Evolutionary conservation across 2,797 vertebrate genomes (phyloP).

Genomic region (Phataginus tricuspis): DNA sequence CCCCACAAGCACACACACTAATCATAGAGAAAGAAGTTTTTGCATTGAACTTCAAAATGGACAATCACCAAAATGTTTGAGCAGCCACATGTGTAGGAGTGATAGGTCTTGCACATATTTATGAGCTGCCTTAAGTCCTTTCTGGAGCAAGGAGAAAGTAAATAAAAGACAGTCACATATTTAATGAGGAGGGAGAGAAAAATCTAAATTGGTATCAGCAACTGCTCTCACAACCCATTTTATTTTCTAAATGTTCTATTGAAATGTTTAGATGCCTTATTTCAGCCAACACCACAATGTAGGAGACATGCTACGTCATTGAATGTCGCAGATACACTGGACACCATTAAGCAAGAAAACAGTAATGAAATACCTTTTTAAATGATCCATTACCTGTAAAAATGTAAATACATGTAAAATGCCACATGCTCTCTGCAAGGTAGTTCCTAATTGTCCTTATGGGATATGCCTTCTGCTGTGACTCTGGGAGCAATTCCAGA

Average conservation of each 20-base stretch:
- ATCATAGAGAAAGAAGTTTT: constrained; percentile 13
- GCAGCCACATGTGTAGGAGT: constrained; percentile 51
- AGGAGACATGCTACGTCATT: neutral
- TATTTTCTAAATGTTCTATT: neutral
- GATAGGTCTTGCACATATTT: constrained; percentile 53
- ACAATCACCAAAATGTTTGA: constrained; percentile 49
- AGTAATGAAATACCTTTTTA: neutral
- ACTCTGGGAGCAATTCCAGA: constrained; percentile 5
- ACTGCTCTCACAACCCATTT: neutral
- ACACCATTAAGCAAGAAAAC: neutral
- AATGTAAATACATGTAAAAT: neutral
- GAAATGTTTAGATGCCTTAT: neutral
- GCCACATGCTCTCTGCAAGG: neutral
- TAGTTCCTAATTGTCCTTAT: neutral
- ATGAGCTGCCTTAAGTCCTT: constrained; percentile 73
- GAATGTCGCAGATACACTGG: neutral
- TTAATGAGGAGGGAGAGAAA: constrained; percentile 68
- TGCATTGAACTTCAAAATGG: constrained; percentile 54
- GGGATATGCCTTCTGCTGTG: neutral
- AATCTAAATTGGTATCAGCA: constrained; percentile 13
- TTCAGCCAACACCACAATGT: neutral
- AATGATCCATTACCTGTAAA: neutral
- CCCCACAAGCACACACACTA: neutral
- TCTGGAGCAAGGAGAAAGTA: constrained; percentile 42
- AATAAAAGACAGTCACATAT: constrained; percentile 66